Conservation (phyloP, 2,888 invertebrate genomes). For the Disparrhopalites patrizii region DNA sequence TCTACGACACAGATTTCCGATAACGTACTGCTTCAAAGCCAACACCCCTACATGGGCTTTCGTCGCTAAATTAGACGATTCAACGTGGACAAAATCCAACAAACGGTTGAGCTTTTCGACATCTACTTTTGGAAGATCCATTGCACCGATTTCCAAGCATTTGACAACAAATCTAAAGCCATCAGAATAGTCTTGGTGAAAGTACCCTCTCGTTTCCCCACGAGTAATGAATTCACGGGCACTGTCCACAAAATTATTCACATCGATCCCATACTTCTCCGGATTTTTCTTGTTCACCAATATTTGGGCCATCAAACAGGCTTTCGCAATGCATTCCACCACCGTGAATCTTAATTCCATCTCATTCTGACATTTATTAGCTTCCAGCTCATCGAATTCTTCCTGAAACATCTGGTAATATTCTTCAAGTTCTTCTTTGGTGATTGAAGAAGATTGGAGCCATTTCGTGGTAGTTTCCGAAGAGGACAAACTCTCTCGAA, state of each 20-base stretch:
- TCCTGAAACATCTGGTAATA: too few relatives aligned
- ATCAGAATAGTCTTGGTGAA: neutral
- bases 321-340: neutral
- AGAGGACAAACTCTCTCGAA: too few relatives aligned
- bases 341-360: neutral
- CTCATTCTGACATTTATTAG: constrained; percentile 3
- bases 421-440: too few relatives aligned
- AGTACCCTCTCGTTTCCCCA: neutral
- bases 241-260: too few relatives aligned
- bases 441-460: too few relatives aligned
- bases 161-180: neutral
- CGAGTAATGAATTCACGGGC: constrained; percentile 1
- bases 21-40: neutral
- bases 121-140: neutral
- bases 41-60: constrained; percentile 2
- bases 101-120: neutral
- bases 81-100: neutral
- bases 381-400: too few relatives aligned
- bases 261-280: too few relatives aligned
- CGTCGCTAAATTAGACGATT: neutral
- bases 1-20: neutral
- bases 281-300: too few relatives aligned
- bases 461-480: too few relatives aligned
- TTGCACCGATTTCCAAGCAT: neutral
- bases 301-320: neutral